Evolutionary conservation across 2,888 invertebrate species (phyloP), one percentile per base, ranked within the genome.

Genomic region (Leucophenga montana): DNA sequence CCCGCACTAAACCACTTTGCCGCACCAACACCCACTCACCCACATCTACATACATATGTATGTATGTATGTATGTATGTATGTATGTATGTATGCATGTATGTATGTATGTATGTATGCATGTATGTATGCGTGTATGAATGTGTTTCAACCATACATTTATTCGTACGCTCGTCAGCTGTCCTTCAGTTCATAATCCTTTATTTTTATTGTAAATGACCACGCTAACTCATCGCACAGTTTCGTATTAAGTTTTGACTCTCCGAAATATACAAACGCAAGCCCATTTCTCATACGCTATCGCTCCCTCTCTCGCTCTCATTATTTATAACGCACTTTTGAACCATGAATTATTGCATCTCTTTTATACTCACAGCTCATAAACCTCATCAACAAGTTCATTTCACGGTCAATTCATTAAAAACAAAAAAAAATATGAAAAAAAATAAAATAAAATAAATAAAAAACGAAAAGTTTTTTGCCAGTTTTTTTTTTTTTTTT

Each of bases 101-200:
- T 0, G 16, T 16, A 54, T 8, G 18, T 20, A 54, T 13, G 18
- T 18, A 22, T 6, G 11, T 54, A 20, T 22, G 5, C n/a, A 48
- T 6, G 6, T 67, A 68, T 56, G 50, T 53, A 53, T 56, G 48
- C 65, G 33, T 48, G 11, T 68, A 54, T 69, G 31, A 50, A 54
- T 64, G 64, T 71, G 54, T 50, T 48, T 68, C 62, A 64, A 61
- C 70, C 54, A 46, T 69, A 56, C 14, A 56, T 67, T 53, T 48
- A 69, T 33, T 56, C 73, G 73, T 39, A 5, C 39, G 11, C 39
- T 39, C 39, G 11, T 73, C 65, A 75, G 75, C 74, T 83, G 83
- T 83, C 83, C 79, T 83, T 80, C 77, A 83, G 83, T 79, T 76
- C 82, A 80, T 81, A 83, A 83, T 83, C 80, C 80, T 80, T 81